Evolutionary conservation across 2,797 vertebrate genomes (phyloP), one percentile per base, ranked within the genome.

Genomic region (Emydoidea blandingii): DNA sequence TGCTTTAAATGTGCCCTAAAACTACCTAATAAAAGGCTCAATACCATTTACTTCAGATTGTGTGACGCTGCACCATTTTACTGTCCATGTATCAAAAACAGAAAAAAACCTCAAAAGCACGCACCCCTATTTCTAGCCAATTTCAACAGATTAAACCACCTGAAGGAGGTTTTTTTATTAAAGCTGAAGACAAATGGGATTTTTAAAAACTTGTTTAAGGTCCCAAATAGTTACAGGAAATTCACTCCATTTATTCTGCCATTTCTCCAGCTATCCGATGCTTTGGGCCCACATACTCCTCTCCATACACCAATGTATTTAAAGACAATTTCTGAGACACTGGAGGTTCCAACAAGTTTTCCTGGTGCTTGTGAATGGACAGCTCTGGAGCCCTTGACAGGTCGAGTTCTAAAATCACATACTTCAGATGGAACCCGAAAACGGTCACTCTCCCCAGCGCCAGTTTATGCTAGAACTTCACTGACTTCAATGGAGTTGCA

Each of bases 1-100:
- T 79, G 79, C 83, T 85, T 85, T 78, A 29, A 10, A 65, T 8
- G n/a, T 84, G 76, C 92, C 86, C 91, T 86, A 89, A 90, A 92
- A 62, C 52, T n/a, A 62, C 91, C 52, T 86, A 41, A 56, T 88
- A 88, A 90, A 93, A 96, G 78, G 0, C 72, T 86, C 95, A 83
- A 19, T 8, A 65, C 87, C 57, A 84, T 95, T 91, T 81, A 86
- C 85, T 84, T 56, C 74, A 44, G 90, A 44, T 57, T 23, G 81
- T 3, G 41, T 4, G n/a, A 86, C 65, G 76, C 93, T 23, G 12
- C 85, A 65, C 49, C 52, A 18, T 65, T 53, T 76, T 86, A 49
- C 86, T 83, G 82, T 5, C 79, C 83, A 16, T 1, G 6, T 11
- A 52, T 25, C 41, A 72, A 21, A 78, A 53, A 34, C 59, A 29